Evolutionary conservation across 2,888 invertebrate genomes (phyloP), one percentile per base, ranked within the genome.

Genomic region (Chloromyia formosa): DNA sequence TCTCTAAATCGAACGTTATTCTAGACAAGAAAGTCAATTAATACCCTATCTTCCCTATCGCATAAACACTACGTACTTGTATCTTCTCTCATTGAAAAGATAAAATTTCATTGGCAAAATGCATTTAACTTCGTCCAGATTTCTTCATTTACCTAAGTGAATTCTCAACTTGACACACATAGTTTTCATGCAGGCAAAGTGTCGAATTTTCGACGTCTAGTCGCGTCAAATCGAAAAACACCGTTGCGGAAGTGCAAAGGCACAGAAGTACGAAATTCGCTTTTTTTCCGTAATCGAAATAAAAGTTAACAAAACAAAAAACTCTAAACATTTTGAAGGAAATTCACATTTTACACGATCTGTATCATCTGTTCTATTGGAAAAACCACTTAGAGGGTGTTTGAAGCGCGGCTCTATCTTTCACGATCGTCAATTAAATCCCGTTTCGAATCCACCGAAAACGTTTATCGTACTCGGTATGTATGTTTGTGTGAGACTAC

Each of bases 131-230:
- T 12, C 69, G 56, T 18, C 27, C 18, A 71, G n/a, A 56, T 58
- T 71, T 71, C 71, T 71, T 71, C 71, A 71, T 71, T 71, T 71
- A 56, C 71, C 71, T 71, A 71, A 71, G 71, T 71, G 71, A 42
- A 9, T 71, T 71, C 35, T 20, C 71, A 56, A 40, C 40, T 49
- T n/a, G 66, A 66, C 66, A 66, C 66, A 12, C 27, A 35, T 35
- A 4, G 3, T 35, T 35, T 35, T n/a, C 7, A 35, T 49, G 23
- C 66, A 20, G 22, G 66, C 35, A 56, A 71, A 71, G 40, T 56
- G 42, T 58, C 2, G 14, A 42, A 4, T 35, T 35, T 35, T 35
- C 27, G 7, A 35, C 27, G 27, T 35, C 3, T 35, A 35, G 27
- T 35, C 27, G 27, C 2, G 27, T 35, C 27, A 35, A 35, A 23